phyloP scores from a whole-genome alignment of 2,797 vertebrate species.

The Cynodonichthys magdalenae region DNA sequence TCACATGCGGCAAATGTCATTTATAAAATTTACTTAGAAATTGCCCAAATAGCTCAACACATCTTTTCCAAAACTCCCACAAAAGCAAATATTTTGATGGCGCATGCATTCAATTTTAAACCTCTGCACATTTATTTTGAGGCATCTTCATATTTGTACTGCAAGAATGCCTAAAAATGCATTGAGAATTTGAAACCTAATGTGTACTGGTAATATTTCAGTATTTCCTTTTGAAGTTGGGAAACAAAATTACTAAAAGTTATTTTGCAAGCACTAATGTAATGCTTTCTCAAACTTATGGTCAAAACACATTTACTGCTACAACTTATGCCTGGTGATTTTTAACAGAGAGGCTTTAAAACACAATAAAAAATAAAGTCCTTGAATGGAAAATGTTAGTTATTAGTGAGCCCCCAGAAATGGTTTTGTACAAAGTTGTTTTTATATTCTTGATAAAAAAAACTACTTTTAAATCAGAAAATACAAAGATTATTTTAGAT shows the following conservation, averaged over 20 bases:
- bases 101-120: conserved; percentile 4
- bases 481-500: no score
- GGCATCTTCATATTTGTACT: conserved; percentile 1
- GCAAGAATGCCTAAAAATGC: conserved; percentile 8
- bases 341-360: no score
- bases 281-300: not conserved
- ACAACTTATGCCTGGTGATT: not conserved
- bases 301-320: not conserved
- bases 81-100: conserved; percentile 20
- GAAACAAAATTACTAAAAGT: conserved; percentile 4
- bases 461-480: no score
- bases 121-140: not conserved
- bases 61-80: conserved; percentile 10
- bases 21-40: conserved; percentile 20
- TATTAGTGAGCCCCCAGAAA: no score
- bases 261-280: not conserved
- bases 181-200: not conserved
- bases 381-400: no score
- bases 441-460: no score
- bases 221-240: conserved; percentile 4
- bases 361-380: not conserved
- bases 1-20: conserved; percentile 27
- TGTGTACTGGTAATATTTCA: not conserved
- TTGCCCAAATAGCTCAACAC: not conserved
- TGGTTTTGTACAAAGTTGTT: no score